A percentile compares a stretch with the other conserved stretches of the same genome.
phyloP scores from a whole-genome alignment of 2,113 vertebrate genomes.

The Cottus gobio region DNA sequence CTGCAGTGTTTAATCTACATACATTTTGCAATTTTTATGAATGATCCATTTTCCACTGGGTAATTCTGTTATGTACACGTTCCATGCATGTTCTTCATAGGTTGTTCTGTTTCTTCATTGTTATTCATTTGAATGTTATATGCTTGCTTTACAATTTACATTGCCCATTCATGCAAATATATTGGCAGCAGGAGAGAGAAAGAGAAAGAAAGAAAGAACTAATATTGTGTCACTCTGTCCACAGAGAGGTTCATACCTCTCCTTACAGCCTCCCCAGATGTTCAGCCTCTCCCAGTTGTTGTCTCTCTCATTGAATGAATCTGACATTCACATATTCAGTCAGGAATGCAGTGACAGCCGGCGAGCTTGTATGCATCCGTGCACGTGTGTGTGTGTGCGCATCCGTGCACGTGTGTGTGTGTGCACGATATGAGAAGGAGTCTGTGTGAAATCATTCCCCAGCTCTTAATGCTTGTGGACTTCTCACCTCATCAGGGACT shows the following conservation, averaged over 20 bases:
- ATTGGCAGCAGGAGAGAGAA: background rate
- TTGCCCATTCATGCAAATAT: slow-evolving; percentile 13
- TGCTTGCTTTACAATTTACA: background rate
- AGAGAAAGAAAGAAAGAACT: slow-evolving; percentile 12
- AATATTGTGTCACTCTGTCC: slow-evolving; percentile 50
- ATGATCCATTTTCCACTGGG: background rate
- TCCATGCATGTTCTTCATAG: background rate
- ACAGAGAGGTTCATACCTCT: slow-evolving; percentile 28
- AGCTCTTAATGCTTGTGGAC: slow-evolving; percentile 47
- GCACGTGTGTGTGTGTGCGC: too few species aligned
- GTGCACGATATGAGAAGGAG: slow-evolving; percentile 53
- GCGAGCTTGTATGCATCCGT: slow-evolving; percentile 17
- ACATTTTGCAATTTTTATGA: background rate
- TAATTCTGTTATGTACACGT: background rate
- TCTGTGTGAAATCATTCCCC: slow-evolving; percentile 26
- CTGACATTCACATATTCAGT: slow-evolving; percentile 61
- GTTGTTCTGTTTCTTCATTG: background rate
- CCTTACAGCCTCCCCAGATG: slow-evolving; percentile 48
- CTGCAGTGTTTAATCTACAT: background rate
- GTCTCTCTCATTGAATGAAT: slow-evolving; percentile 49
- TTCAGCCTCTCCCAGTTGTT: slow-evolving; percentile 31
- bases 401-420: too few species aligned
- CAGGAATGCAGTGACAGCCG: slow-evolving; percentile 35
- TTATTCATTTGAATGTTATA: background rate
- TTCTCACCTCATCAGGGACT: slow-evolving; percentile 70